Evolutionary conservation across 30 jellyfish, hydroid and myxozoan genomes (phyloP).

Genomic region (Hydractinia echinata): DNA sequence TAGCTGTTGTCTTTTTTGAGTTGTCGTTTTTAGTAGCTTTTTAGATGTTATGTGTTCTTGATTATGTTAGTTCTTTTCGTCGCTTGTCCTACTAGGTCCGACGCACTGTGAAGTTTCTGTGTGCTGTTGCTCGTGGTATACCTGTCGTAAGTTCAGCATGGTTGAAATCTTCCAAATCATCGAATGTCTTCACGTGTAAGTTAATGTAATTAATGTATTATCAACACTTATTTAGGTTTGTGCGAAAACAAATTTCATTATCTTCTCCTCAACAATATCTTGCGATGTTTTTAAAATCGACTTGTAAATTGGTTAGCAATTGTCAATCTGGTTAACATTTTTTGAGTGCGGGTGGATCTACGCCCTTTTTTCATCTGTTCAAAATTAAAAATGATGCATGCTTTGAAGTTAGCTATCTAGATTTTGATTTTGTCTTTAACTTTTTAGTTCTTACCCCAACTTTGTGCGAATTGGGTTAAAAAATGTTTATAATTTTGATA

Average conservation of each 20-base stretch:
- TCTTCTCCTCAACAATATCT: not conserved
- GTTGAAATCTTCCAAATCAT: conserved; percentile 42
- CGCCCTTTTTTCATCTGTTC: not conserved
- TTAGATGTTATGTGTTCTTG: not conserved
- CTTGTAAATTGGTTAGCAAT: not conserved
- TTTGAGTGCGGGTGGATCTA: not conserved
- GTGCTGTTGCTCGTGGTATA: conserved; percentile 85
- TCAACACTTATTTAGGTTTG: not conserved
- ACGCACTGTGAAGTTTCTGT: conserved; percentile 76
- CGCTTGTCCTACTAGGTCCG: conserved; percentile 49
- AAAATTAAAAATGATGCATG: no score
- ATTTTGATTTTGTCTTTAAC: no score
- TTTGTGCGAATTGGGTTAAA: no score
- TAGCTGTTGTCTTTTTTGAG: not conserved
- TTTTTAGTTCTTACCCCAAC: no score
- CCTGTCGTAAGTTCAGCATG: conserved; percentile 60
- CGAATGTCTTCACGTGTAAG: conserved; percentile 10
- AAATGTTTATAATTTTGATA: no score
- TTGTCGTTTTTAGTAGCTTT: not conserved
- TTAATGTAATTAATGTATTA: not conserved
- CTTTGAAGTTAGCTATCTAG: no score
- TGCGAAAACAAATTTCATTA: not conserved
- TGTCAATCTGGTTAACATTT: not conserved
- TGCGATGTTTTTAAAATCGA: not conserved
- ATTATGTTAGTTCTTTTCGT: not conserved